phyloP scores from a whole-genome alignment of 2,888 invertebrate species.

The Tolmerus cingulatus region DNA sequence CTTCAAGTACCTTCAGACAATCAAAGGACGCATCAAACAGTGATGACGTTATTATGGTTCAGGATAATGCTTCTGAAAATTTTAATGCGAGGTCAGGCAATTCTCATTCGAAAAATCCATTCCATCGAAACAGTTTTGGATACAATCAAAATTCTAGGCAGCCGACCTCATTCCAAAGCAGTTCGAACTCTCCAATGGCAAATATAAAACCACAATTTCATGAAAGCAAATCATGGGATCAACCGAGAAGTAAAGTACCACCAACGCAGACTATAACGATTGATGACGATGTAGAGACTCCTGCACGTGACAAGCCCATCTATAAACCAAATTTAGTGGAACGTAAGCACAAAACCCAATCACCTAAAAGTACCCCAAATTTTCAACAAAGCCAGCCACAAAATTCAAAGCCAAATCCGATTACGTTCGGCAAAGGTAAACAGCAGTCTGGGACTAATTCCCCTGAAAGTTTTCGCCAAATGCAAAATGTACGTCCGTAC shows the following conservation, averaged over 20 bases:
- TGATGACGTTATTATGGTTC: slow-evolving; percentile 21
- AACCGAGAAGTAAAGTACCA: not conserved
- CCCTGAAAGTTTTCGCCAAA: slow-evolving; percentile 20
- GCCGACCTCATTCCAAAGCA: not conserved
- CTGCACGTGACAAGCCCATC: slow-evolving; percentile 51
- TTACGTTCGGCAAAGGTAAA: not conserved
- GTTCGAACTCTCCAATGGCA: slow-evolving; percentile 37
- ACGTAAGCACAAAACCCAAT: slow-evolving; percentile 57
- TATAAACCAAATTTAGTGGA: slow-evolving; percentile 54
- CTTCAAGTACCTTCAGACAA: not conserved
- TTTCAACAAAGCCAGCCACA: slow-evolving; percentile 3
- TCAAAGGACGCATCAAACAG: not conserved
- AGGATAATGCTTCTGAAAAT: not conserved
- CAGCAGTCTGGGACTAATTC: not conserved
- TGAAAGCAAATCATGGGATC: slow-evolving; percentile 42
- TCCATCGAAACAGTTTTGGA: slow-evolving; percentile 25
- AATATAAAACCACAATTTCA: slow-evolving; percentile 46
- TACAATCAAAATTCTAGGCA: slow-evolving; percentile 24
- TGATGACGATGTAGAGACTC: slow-evolving; percentile 48
- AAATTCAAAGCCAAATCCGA: not conserved
- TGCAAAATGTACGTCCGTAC: slow-evolving; percentile 45
- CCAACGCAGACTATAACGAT: slow-evolving; percentile 46
- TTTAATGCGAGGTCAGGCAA: not conserved
- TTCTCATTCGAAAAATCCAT: slow-evolving; percentile 11
- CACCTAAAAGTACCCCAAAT: slow-evolving; percentile 2